These are phyloP conservation scores for Petromus typicus DNA, from an alignment of 2,113 vertebrate genomes.

Conservation along the genomic window DNA sequence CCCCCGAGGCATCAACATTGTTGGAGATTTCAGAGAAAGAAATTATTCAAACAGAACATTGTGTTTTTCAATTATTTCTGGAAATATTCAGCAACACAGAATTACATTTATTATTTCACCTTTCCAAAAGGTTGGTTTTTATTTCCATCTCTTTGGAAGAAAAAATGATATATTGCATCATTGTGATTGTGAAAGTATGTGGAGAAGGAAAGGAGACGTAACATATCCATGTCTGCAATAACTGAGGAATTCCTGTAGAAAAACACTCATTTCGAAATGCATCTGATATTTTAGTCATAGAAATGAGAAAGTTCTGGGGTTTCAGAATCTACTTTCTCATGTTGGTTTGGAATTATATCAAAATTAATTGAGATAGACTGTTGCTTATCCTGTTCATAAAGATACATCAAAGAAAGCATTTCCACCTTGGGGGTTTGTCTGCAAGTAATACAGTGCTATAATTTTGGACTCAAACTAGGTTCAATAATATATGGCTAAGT, in stretches of 20 bases:
- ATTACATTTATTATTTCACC: conserved; percentile 47
- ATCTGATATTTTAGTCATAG: background rate
- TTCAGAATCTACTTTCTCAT: background rate
- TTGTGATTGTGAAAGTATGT: background rate
- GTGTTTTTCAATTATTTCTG: background rate
- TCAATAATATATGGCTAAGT: background rate
- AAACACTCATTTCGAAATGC: background rate
- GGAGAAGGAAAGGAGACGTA: background rate
- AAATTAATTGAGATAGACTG: background rate
- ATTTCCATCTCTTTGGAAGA: conserved; percentile 12
- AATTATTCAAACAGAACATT: conserved; percentile 54
- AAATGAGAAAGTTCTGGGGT: background rate
- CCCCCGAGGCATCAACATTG: background rate
- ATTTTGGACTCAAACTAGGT: background rate
- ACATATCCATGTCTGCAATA: background rate
- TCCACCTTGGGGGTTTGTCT: background rate
- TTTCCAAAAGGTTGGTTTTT: conserved; percentile 15
- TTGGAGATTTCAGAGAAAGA: conserved; percentile 53
- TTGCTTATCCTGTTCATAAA: background rate
- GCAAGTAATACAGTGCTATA: background rate
- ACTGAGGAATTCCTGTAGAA: background rate
- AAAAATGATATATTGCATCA: background rate
- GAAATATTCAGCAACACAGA: conserved; percentile 51
- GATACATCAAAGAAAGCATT: background rate
- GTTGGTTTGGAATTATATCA: background rate